Percentiles rank a stretch among this genome's conserved stretches.
phyloP scores from a whole-genome alignment of 2,113 vertebrate genomes.

The Pardalotus punctatus region DNA sequence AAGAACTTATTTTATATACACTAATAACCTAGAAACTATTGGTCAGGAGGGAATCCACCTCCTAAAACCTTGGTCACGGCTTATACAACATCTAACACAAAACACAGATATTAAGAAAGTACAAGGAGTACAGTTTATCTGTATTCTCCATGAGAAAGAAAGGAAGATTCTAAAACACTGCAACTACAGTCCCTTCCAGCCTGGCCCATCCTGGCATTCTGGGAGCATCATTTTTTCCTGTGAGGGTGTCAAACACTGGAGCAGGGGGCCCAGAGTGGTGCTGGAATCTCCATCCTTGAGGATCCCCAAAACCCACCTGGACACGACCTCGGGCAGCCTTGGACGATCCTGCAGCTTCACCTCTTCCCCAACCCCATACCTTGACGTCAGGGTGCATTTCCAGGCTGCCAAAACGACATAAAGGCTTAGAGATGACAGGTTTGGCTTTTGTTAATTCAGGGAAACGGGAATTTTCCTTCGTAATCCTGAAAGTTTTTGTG shows the following conservation, averaged over 20 bases:
- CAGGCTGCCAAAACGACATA: neutral
- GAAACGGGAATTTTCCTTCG: neutral
- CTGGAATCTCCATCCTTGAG: neutral
- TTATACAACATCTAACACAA: too few relatives aligned
- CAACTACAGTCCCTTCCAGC: too few relatives aligned
- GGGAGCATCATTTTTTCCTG: neutral
- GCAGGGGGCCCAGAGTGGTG: neutral
- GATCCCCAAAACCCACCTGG: neutral
- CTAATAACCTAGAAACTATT: too few relatives aligned
- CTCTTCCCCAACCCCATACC: neutral
- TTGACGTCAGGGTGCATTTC: neutral
- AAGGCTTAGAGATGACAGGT: neutral
- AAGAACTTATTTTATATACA: too few relatives aligned
- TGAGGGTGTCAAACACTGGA: neutral
- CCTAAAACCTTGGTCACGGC: too few relatives aligned
- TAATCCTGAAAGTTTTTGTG: neutral
- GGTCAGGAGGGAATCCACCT: too few relatives aligned
- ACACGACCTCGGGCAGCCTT: fast-evolving
- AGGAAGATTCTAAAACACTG: too few relatives aligned
- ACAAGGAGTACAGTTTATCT: too few relatives aligned
- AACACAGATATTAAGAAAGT: too few relatives aligned
- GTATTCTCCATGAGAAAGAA: too few relatives aligned
- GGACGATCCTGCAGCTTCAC: neutral
- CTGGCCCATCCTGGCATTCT: neutral
- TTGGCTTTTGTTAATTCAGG: neutral